Conservation (phyloP, 2,888 invertebrate species). For the Tenodera sinensis region DNA sequence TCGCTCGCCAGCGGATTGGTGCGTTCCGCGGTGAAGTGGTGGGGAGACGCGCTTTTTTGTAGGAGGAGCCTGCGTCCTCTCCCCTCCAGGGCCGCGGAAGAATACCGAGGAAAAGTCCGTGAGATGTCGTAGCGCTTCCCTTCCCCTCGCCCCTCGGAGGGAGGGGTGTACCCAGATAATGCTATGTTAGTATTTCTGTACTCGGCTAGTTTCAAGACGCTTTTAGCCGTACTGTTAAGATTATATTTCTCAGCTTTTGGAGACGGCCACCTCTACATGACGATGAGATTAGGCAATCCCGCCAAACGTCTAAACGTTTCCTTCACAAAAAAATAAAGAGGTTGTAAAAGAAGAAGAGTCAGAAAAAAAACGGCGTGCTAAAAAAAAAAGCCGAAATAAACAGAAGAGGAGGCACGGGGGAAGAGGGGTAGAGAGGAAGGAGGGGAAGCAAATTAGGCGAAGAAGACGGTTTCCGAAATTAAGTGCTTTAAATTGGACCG, state of each 20-base stretch:
- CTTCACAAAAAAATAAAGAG: background rate
- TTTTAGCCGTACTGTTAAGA: slow-evolving; percentile 23
- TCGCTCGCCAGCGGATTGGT: background rate
- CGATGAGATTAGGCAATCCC: background rate
- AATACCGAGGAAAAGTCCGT: slow-evolving; percentile 3
- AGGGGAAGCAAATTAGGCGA: background rate
- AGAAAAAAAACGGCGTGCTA: background rate
- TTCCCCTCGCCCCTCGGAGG: background rate
- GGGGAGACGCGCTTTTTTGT: background rate
- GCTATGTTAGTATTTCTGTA: slow-evolving; percentile 30
- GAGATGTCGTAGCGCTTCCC: background rate
- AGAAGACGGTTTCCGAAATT: background rate
- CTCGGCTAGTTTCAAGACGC: slow-evolving; percentile 31
- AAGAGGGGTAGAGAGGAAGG: background rate
- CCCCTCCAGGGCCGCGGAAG: background rate
- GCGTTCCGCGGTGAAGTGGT: background rate
- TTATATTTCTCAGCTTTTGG: slow-evolving; percentile 16
- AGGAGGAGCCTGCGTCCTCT: background rate
- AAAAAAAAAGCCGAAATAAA: background rate
- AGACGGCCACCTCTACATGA: background rate
- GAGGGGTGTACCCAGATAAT: slow-evolving; percentile 25
- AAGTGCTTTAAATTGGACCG: background rate
- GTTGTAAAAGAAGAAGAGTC: background rate
- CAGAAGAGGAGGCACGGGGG: background rate
- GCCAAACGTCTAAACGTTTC: background rate